Conservation (phyloP, 1,140 invertebrate species). For the Pseudobourletiella spinata region DNA sequence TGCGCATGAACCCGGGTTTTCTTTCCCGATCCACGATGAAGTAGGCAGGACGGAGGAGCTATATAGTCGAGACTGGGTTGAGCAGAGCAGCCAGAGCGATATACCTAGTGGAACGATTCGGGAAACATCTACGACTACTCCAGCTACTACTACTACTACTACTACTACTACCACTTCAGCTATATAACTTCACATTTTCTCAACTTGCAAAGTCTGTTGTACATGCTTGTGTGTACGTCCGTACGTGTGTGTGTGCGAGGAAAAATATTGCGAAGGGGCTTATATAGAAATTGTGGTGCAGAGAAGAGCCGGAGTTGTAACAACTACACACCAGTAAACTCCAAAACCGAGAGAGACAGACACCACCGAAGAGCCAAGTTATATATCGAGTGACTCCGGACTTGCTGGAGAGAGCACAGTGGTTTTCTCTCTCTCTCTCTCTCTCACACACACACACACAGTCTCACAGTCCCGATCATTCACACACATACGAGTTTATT, state of each 20-base stretch:
- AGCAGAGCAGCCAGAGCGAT: neutral
- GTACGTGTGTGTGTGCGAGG: neutral
- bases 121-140: neutral
- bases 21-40: neutral
- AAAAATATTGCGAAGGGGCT: neutral
- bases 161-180: neutral
- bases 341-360: neutral
- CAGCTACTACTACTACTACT: neutral
- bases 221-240: neutral
- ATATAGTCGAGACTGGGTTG: too few species aligned
- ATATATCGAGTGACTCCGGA: constrained; percentile 6
- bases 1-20: constrained; percentile 4
- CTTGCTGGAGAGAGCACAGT: constrained; percentile 1
- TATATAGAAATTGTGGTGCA: neutral
- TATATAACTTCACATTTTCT: neutral
- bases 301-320: neutral
- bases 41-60: too few species aligned
- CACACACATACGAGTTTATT: neutral
- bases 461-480: neutral
- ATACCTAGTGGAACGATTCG: neutral
- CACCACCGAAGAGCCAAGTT: neutral
- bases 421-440: constrained; percentile 7
- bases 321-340: neutral
- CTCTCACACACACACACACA: neutral
- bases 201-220: too few species aligned